A percentile compares a stretch with the other conserved stretches of the same genome.
These are phyloP conservation scores for Mus caroli DNA, from an alignment of 2,797 vertebrate genomes.

Conservation along the genomic window DNA sequence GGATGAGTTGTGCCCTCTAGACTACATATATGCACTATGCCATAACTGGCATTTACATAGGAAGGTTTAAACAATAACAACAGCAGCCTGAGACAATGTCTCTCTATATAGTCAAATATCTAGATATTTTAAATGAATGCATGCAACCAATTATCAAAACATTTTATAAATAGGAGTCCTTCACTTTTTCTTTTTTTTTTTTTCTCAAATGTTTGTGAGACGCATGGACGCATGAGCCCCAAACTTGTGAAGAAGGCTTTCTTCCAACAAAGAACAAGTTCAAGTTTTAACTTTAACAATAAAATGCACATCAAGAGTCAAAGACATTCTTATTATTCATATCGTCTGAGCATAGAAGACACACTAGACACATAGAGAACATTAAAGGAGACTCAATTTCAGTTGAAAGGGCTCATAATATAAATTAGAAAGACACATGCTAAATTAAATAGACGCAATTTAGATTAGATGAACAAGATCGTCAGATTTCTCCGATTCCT, in stretches of 20 bases:
- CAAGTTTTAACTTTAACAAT: conserved; percentile 41
- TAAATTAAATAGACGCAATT: conserved; percentile 77
- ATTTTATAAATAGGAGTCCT: not conserved
- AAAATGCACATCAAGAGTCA: conserved; percentile 43
- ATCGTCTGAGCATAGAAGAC: conserved; percentile 63
- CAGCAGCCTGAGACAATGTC: not conserved
- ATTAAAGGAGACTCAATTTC: conserved; percentile 74
- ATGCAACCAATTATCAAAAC: conserved; percentile 1
- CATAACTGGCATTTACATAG: conserved; percentile 18
- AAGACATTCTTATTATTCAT: conserved; percentile 58
- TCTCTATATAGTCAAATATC: not conserved
- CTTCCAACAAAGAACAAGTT: conserved; percentile 38
- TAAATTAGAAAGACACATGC: conserved; percentile 78
- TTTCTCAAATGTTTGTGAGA: conserved; percentile 2
- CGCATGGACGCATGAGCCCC: not conserved
- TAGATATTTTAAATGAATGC: conserved; percentile 28
- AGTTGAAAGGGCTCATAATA: conserved; percentile 66
- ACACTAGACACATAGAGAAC: conserved; percentile 63
- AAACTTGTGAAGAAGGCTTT: conserved; percentile 57
- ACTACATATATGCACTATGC: not conserved
- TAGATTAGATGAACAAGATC: conserved; percentile 75
- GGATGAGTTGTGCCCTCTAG: not conserved
- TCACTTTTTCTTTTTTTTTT: not conserved
- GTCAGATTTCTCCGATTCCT: conserved; percentile 69
- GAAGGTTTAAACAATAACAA: not conserved